Conservation (phyloP, 2,113 vertebrate species). For the Scopus umbretta region DNA sequence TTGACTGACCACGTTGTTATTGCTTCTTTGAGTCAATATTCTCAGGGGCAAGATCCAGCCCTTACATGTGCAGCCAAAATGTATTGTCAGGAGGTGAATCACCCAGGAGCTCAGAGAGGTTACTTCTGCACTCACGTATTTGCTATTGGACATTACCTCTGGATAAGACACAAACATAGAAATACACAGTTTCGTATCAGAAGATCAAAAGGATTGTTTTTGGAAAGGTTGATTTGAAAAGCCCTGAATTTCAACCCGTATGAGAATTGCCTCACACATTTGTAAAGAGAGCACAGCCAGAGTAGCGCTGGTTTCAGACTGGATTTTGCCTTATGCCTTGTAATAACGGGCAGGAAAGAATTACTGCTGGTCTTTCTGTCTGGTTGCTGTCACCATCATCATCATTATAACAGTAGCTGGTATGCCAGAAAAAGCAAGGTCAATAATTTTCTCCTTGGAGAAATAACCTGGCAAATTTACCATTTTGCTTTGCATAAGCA, state of each 20-base stretch:
- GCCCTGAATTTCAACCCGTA: neutral
- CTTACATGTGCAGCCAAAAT: conserved; percentile 2
- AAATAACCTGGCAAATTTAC: conserved; percentile 28
- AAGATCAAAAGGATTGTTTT: neutral
- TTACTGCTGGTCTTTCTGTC: conserved; percentile 39
- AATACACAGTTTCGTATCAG: neutral
- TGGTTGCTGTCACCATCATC: conserved; percentile 40
- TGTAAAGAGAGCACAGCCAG: neutral
- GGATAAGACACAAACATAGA: neutral
- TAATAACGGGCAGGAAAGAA: conserved; percentile 55
- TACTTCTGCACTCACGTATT: neutral
- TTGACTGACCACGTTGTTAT: conserved; percentile 9
- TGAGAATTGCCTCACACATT: neutral
- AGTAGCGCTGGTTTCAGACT: neutral
- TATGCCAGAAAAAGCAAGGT: conserved; percentile 57
- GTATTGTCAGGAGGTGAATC: conserved; percentile 7
- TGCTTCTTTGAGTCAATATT: conserved; percentile 21
- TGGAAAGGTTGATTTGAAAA: neutral
- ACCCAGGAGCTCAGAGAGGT: neutral
- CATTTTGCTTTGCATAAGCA: conserved; percentile 10
- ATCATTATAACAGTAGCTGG: neutral
- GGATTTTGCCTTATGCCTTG: conserved; percentile 26
- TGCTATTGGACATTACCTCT: neutral
- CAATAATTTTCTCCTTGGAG: conserved; percentile 34
- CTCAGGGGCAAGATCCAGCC: conserved; percentile 18